A percentile compares a stretch with the other conserved stretches of the same genome.
Conservation (phyloP, 2,113 vertebrate genomes). For the Sapajus apella region DNA sequence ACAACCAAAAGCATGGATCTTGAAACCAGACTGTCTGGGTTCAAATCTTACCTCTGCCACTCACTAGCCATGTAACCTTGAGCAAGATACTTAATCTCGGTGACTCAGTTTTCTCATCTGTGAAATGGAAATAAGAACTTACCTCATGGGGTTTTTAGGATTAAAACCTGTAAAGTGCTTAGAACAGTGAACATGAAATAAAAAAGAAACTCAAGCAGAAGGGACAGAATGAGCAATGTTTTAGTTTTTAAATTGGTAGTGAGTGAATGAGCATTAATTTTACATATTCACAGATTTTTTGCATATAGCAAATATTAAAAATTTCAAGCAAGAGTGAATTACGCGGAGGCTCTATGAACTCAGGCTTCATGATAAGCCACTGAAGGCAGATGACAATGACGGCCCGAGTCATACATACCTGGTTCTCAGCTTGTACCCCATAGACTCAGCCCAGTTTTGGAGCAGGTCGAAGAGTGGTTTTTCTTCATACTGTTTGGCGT, state of each 20-base stretch:
- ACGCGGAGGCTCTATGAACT: neutral
- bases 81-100: neutral
- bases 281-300: neutral
- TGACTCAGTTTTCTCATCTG: neutral
- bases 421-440: conserved; percentile 78
- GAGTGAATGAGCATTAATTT: fast-evolving
- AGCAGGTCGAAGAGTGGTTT: conserved; percentile 67
- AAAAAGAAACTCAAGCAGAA: neutral
- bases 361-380: neutral
- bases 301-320: neutral
- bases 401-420: conserved; percentile 65
- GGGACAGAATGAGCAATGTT: neutral
- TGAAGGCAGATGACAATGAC: fast-evolving
- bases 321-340: neutral
- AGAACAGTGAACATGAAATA: neutral
- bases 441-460: conserved; percentile 69
- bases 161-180: neutral
- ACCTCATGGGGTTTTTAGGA: neutral
- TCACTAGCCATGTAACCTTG: neutral
- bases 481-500: conserved; percentile 61
- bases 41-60: neutral
- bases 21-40: neutral
- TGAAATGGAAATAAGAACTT: neutral
- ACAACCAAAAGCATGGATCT: neutral
- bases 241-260: neutral